Evolutionary conservation across 2,888 invertebrate species (phyloP), one percentile per base, ranked within the genome.

Genomic region (Dryadula phaetusa): DNA sequence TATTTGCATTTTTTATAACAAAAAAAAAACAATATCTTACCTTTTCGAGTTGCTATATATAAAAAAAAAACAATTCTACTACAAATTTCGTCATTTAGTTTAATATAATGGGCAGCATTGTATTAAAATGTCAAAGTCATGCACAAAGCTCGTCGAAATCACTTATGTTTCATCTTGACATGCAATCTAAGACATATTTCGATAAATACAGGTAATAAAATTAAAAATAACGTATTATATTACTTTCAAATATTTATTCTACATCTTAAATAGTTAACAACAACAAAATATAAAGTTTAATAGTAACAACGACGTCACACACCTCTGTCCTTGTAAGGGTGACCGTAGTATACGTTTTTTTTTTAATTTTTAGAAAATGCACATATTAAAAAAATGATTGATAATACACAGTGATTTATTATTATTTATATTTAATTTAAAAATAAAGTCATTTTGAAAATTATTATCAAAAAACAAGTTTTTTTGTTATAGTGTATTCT

Each of bases 201-300:
- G 5, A 10, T 5, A n/a, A n/a, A n/a, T 5, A 10, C n/a, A 56
- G 56, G 56, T 56, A 10, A 22, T 40, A 0, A 40, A n/a, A 40
- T 37, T 22, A 44, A 44, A 47, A 62, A 66, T 49, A 20, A 58
- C 25, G 20, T 18, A n/a, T 18, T 22, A 44, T 58, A 28, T 64
- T 73, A 70, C 80, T 85, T 82, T 84, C 76, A 87, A 87, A 87
- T 87, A 74, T 90, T 90, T 90, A 90, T 88, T 90, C 89, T 91
- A 92, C 54, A 56, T 18, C 89, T 90, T 90, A 91, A 86, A 89
- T 87, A 91, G 84, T 84, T 86, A 92, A 91, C 90, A 91, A 91
- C 90, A 91, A 91, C 88, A 85, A 81, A 90, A 88, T 91, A 85
- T 88, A 91, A 88, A 91, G 84, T 85, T 87, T 84, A 86, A 81